These are phyloP conservation scores for Augochlorella aurata DNA, from an alignment of 2,888 invertebrate genomes.

Conservation along the genomic window DNA sequence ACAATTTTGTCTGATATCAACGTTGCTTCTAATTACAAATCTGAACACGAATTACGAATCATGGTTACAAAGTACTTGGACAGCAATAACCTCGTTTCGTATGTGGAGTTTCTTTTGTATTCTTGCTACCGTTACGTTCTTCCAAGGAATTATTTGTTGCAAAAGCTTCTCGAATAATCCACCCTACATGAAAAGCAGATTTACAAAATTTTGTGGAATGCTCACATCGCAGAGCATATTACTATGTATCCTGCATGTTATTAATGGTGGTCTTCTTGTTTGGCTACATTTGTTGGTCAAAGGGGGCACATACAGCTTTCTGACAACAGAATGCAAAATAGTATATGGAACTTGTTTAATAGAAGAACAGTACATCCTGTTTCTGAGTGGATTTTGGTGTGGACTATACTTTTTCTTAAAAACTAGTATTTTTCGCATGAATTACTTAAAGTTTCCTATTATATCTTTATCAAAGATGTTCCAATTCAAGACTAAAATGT, in stretches of 20 bases:
- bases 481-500: constrained; percentile 85
- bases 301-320: constrained; percentile 84
- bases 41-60: constrained; percentile 86
- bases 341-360: constrained; percentile 85
- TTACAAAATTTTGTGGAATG: constrained; percentile 85
- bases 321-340: constrained; percentile 83
- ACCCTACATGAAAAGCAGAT: constrained; percentile 86
- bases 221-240: constrained; percentile 85
- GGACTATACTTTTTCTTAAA: constrained; percentile 86
- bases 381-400: constrained; percentile 87
- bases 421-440: constrained; percentile 83
- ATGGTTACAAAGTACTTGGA: constrained; percentile 86
- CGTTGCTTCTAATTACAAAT: constrained; percentile 83
- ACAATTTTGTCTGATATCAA: constrained; percentile 76
- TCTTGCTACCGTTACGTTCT: constrained; percentile 85
- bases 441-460: constrained; percentile 87
- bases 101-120: constrained; percentile 87
- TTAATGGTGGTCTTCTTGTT: constrained; percentile 87
- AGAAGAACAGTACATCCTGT: constrained; percentile 87
- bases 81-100: constrained; percentile 85
- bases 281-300: constrained; percentile 88
- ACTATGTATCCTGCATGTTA: constrained; percentile 84
- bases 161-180: constrained; percentile 86
- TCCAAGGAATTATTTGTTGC: constrained; percentile 88
- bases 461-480: constrained; percentile 88